Base-by-base conservation (phyloP, 2,888 invertebrate species). In the Ecliptopera silaceata region DNA sequence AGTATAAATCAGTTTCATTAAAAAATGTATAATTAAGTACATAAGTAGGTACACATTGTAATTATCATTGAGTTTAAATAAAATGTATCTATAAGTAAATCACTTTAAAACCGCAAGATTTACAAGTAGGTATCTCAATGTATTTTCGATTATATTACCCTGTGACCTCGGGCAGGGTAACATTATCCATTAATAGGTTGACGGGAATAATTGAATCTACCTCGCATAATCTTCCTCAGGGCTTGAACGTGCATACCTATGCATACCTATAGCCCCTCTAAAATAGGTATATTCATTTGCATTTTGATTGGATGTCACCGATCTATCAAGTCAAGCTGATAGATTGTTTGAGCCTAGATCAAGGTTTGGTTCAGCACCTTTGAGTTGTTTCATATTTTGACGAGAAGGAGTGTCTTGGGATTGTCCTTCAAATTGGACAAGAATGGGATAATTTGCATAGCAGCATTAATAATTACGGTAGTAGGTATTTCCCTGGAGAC, bases 121-220 rank as follows among this genome's bases (percentile, higher is more conserved):
- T 36, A 15, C 22, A 13, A 26, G 13, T 6, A 42, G 26, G 10
- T 10, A 43, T 43, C 15, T 29, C 15, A 22, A 29, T 13, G 15
- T 15, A 8, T 1, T 13, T 31, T 17, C 17, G 26, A 26, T 47
- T 17, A 38, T 38, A 13, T 29, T 26, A 38, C 38, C 47, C 26
- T 38, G 29, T 26, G n/a, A 26, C 38, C 38, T 5, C 17, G 12
- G 38, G 38, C 46, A 11, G 13, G n/a, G 47, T 8, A 34, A 22
- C 20, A 10, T 11, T 15, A 38, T 42, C 43, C 34, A 6, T 31
- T 45, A 31, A 52, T 39, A 38, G 31, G 20, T 4, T 38, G 29
- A 36, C 29, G 29, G 10, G 34, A 39, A 45, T 56, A 56, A 50
- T 50, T 49, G 41, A 56, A 41, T 56, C 34, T 13, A 31, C 15